Percentiles rank a stretch among this genome's conserved stretches.
Evolutionary conservation across 2,113 vertebrate genomes (phyloP).

Genomic region (Halichoerus grypus): DNA sequence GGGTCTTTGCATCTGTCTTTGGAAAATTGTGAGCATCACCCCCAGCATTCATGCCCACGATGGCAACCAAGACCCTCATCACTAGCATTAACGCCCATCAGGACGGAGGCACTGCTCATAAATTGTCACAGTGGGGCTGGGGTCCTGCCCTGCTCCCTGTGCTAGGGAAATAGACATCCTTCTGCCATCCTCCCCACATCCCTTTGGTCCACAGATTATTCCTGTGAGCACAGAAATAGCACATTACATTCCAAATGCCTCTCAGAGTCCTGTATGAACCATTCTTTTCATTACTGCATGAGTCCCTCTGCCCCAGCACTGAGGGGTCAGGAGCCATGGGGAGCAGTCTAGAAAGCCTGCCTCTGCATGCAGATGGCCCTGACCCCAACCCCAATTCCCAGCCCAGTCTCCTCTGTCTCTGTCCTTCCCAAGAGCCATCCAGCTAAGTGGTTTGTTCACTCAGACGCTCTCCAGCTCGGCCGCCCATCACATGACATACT

Average conservation of each 20-base stretch:
- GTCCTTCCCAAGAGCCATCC: neutral
- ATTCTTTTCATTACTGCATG: neutral
- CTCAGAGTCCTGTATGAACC: neutral
- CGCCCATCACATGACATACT: neutral
- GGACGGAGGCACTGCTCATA: accelerated
- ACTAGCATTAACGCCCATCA: accelerated
- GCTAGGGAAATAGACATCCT: neutral
- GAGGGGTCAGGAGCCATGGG: accelerated
- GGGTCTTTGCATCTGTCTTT: neutral
- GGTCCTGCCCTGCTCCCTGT: neutral
- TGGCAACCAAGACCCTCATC: neutral
- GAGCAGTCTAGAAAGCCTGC: neutral
- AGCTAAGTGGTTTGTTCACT: accelerated
- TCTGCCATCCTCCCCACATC: neutral
- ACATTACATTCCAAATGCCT: accelerated
- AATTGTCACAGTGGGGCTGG: neutral
- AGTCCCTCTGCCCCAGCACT: neutral
- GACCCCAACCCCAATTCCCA: neutral
- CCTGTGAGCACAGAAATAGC: neutral
- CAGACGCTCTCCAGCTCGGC: neutral
- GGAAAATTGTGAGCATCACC: neutral
- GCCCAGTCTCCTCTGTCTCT: neutral
- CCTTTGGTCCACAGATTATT: neutral
- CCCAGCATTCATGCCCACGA: neutral
- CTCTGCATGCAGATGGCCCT: neutral